Percentiles rank a stretch among this genome's conserved stretches.
phyloP scores from a whole-genome alignment of 2,797 vertebrate genomes.

The Eulemur coronatus region DNA sequence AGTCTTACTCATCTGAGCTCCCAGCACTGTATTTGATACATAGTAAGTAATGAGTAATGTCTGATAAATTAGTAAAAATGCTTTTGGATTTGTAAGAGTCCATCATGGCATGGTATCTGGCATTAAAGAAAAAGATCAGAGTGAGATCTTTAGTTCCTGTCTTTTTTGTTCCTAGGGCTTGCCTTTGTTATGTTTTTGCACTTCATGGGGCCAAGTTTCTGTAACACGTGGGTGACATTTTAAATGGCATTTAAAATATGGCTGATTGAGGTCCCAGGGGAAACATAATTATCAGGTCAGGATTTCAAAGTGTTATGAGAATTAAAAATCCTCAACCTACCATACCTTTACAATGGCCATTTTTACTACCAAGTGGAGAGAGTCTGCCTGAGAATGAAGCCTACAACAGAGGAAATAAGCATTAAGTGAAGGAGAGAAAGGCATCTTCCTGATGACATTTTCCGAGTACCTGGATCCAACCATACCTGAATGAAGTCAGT shows the following conservation, averaged over 20 bases:
- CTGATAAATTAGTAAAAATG: background rate
- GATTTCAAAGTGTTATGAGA: conserved; percentile 40
- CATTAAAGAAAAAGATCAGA: background rate
- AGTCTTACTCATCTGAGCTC: background rate
- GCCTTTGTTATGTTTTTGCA: background rate
- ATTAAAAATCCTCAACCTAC: background rate
- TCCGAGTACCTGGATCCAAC: background rate
- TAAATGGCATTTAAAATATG: background rate
- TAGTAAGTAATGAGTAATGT: background rate
- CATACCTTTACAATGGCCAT: background rate
- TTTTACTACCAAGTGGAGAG: background rate
- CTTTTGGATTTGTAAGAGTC: background rate
- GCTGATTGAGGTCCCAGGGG: background rate
- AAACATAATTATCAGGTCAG: background rate
- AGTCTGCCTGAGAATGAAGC: background rate
- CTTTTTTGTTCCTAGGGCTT: background rate
- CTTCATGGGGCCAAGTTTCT: conserved; percentile 12
- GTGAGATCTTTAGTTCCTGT: background rate
- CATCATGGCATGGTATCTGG: background rate
- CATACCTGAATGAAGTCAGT: background rate
- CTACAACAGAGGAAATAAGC: background rate
- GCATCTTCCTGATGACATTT: background rate
- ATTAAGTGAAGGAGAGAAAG: background rate
- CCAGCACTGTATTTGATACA: background rate
- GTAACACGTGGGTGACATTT: background rate